Evolutionary conservation across 2,888 invertebrate genomes (phyloP), one percentile per base, ranked within the genome.

Genomic region (Erannis defoliaria): DNA sequence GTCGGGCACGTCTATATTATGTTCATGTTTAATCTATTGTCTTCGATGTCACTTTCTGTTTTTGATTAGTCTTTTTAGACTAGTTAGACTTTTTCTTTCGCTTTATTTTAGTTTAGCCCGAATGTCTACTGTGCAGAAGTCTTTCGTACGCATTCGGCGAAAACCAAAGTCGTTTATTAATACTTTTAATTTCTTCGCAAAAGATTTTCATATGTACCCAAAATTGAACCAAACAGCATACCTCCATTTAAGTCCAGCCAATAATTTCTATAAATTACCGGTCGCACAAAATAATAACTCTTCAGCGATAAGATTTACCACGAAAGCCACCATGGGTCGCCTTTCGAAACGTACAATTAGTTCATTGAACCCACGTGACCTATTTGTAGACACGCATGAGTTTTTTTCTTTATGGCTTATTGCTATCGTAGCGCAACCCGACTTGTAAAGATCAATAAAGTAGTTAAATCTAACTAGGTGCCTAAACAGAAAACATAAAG

Each of bases 271-370:
- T 50, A 55, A 59, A 63, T 59, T 59, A 63, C 55, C 21, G 62
- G 53, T 53, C 51, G 42, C 56, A 57, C 46, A 55, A 59, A 63
- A 63, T 63, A 58, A 63, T 63, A 63, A 59, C 48, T 59, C 58
- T 58, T 63, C 9, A 50, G 29, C 63, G 63, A 63, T 63, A 63
- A 63, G 63, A 59, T 58, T 63, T 63, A 55, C 59, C 59, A 59
- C 51, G 58, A 57, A 59, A 50, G 16, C 50, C 16, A 23, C 51
- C 55, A 16, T 33, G 42, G 46, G 53, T 2, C 12, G 37, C 51
- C 40, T 62, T 69, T 62, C 21, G 46, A 64, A 59, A 49, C 40
- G 8, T 53, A 61, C 58, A 59, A 67, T 61, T 63, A 67, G 66
- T 65, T 64, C 62, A 60, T 29, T 58, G 64, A 66, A 53, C 70